Conservation (phyloP, 1,140 invertebrate species). For the Mylabris phalerata region DNA sequence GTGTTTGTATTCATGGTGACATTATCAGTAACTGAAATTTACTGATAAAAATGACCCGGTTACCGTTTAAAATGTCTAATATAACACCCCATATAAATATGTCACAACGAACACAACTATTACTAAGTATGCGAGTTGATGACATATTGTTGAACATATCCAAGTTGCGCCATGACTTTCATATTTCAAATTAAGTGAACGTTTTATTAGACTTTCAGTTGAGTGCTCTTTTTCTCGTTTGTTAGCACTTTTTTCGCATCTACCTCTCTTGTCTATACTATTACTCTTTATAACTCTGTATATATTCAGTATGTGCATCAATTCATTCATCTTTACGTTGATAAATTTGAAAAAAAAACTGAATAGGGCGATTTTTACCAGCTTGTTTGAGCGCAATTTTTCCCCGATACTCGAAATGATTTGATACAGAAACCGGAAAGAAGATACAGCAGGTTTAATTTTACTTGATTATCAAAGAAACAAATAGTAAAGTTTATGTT, state of each 20-base stretch:
- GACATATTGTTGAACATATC: conserved; percentile 16
- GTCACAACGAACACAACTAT: conserved; percentile 7
- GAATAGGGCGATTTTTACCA: too few relatives aligned
- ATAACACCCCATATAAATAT: conserved; percentile 14
- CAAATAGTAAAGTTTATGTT: neutral
- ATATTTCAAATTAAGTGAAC: conserved; percentile 19
- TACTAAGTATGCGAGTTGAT: conserved; percentile 5
- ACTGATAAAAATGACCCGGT: conserved; percentile 14
- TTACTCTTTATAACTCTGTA: too few relatives aligned
- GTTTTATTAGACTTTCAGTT: conserved; percentile 17
- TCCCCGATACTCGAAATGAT: too few relatives aligned
- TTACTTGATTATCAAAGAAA: too few relatives aligned
- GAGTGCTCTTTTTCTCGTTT: conserved; percentile 14
- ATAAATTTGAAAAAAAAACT: too few relatives aligned
- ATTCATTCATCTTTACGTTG: too few relatives aligned
- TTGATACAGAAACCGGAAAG: too few relatives aligned
- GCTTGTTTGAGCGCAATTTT: too few relatives aligned
- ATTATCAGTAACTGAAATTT: conserved; percentile 10
- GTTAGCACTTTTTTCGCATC: neutral
- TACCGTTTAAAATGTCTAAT: conserved; percentile 9
- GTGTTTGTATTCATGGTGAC: conserved; percentile 11
- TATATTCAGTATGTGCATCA: too few relatives aligned
- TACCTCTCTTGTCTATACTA: too few relatives aligned
- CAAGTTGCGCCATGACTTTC: conserved; percentile 15
- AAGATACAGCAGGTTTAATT: too few relatives aligned